A percentile compares a stretch with the other conserved stretches of the same genome.
Evolutionary conservation across 2,113 vertebrate species (phyloP).

Genomic region (Cheirogaleus medius): DNA sequence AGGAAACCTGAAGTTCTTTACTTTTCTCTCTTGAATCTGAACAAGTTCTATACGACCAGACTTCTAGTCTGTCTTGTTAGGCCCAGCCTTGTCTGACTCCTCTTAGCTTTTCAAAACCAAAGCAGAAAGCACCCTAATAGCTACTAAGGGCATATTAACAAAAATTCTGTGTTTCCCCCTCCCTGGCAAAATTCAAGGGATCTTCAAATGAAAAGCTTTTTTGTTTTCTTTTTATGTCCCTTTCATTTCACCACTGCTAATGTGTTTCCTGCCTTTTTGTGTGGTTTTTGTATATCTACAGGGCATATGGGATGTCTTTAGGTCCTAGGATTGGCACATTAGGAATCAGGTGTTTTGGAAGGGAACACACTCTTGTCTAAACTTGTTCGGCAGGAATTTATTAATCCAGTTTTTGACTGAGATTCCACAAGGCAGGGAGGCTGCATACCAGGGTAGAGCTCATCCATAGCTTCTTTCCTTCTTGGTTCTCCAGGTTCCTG

Average conservation of each 20-base stretch:
- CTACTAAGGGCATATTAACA: not conserved
- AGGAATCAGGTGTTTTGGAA: not conserved
- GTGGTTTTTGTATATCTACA: not conserved
- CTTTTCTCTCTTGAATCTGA: not conserved
- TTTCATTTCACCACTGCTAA: not conserved
- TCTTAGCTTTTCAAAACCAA: not conserved
- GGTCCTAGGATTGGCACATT: not conserved
- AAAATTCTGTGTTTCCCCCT: not conserved
- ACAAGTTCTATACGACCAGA: not conserved
- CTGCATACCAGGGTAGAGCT: not conserved
- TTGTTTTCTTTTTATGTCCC: not conserved
- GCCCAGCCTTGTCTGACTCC: not conserved
- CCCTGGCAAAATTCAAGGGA: not conserved
- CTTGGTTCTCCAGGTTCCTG: constrained; percentile 43
- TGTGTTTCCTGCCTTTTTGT: not conserved
- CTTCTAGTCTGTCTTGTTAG: not conserved
- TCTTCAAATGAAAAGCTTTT: not conserved
- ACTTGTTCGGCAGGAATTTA: not conserved
- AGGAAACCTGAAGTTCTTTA: not conserved
- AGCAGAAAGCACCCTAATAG: not conserved
- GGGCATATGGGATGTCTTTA: not conserved
- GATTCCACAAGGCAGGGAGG: not conserved
- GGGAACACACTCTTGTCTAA: not conserved
- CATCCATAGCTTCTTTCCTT: constrained; percentile 2
- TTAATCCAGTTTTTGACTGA: not conserved